A percentile compares a stretch with the other conserved stretches of the same genome.
Conservation (phyloP, 2,888 invertebrate species). For the Meganola albula region DNA sequence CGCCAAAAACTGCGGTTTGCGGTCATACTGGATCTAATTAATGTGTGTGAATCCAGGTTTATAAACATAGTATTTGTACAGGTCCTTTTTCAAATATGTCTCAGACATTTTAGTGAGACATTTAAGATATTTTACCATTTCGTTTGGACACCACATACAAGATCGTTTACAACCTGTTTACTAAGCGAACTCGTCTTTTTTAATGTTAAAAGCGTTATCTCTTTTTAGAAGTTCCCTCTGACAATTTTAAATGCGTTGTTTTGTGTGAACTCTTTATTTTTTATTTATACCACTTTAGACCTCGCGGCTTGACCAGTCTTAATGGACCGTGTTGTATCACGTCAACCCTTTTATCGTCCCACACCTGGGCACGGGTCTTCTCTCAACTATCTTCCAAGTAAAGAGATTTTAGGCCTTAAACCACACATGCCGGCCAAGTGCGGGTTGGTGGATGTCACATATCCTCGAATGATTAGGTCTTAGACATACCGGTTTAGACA, state of each 20-base stretch:
- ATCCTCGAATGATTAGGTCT: too few species aligned
- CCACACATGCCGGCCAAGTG: too few species aligned
- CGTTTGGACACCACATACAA: constrained; percentile 36
- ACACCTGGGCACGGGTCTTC: too few species aligned
- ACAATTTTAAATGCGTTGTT: constrained; percentile 57
- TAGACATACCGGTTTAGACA: too few species aligned
- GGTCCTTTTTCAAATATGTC: constrained; percentile 26
- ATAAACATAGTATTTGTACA: neutral
- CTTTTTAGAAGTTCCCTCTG: constrained; percentile 58
- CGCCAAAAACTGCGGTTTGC: too few species aligned
- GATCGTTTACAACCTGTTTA: constrained; percentile 70
- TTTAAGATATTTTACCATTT: constrained; percentile 37
- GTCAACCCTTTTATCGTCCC: too few species aligned
- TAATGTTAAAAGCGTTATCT: constrained; percentile 58
- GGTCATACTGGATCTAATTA: too few species aligned
- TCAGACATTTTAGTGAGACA: constrained; percentile 30
- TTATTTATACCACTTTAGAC: constrained; percentile 30
- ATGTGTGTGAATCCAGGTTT: too few species aligned
- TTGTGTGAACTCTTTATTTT: constrained; percentile 43
- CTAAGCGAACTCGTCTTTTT: constrained; percentile 57
- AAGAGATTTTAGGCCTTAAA: too few species aligned
- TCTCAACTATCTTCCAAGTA: too few species aligned
- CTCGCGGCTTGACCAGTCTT: constrained; percentile 37
- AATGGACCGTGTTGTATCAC: constrained; percentile 57
- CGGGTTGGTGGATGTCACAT: too few species aligned